Conservation (phyloP, 2,888 invertebrate species). For the Gandaritis pyraliata region DNA sequence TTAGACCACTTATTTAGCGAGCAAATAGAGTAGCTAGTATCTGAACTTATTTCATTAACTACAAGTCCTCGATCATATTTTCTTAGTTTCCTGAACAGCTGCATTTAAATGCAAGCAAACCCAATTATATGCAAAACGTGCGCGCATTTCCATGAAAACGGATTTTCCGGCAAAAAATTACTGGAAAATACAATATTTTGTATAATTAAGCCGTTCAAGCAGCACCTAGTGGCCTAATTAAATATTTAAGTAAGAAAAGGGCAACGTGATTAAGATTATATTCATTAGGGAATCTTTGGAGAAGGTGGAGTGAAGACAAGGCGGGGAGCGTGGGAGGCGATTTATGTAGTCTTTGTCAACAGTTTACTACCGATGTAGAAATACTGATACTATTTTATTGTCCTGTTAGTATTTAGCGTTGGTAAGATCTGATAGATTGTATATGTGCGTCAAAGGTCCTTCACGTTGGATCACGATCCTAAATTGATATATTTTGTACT, state of each 20-base stretch:
- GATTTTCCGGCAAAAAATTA: constrained; percentile 30
- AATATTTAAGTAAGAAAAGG: constrained; percentile 72
- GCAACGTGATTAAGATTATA: constrained; percentile 66
- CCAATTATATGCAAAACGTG: constrained; percentile 38
- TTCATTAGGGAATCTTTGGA: constrained; percentile 53
- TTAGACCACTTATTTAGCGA: not conserved
- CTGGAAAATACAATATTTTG: constrained; percentile 57
- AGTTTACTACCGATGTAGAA: not conserved
- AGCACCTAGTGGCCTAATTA: constrained; percentile 66
- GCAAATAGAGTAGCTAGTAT: not conserved
- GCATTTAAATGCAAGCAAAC: constrained; percentile 32
- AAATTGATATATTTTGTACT: too few relatives aligned
- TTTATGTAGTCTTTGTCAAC: not conserved
- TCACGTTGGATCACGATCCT: too few relatives aligned
- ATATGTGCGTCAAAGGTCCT: too few relatives aligned
- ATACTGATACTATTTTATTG: not conserved
- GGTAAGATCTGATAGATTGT: too few relatives aligned
- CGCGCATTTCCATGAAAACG: constrained; percentile 32
- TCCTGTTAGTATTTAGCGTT: too few relatives aligned
- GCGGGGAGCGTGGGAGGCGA: constrained; percentile 29
- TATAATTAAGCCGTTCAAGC: constrained; percentile 68
- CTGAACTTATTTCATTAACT: constrained; percentile 25
- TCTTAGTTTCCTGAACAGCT: constrained; percentile 35
- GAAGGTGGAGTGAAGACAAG: constrained; percentile 30
- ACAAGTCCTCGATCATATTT: constrained; percentile 10